A percentile compares a stretch with the other conserved stretches of the same genome.
Conservation (phyloP, 2,797 vertebrate species). For the Catharus ustulatus region DNA sequence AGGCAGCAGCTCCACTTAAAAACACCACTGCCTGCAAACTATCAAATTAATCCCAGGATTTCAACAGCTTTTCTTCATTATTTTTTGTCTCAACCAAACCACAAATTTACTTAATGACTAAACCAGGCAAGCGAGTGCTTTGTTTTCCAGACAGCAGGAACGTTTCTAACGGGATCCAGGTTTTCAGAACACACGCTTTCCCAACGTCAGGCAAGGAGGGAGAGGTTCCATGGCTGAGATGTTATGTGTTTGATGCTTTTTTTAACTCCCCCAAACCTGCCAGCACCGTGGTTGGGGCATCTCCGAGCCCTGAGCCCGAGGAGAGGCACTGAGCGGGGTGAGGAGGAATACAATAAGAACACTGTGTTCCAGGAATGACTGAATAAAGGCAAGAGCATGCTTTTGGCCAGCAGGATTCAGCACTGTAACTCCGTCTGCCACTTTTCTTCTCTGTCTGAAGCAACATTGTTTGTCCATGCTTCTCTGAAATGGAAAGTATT, state of each 20-base stretch:
- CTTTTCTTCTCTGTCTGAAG: constrained; percentile 61
- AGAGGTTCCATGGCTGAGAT: neutral
- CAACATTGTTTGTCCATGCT: constrained; percentile 38
- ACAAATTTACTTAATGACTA: constrained; percentile 74
- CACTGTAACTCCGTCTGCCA: neutral
- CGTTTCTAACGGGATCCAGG: constrained; percentile 60
- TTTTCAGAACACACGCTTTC: constrained; percentile 20
- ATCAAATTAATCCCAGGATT: constrained; percentile 69
- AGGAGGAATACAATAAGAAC: constrained; percentile 62
- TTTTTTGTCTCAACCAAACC: constrained; percentile 70
- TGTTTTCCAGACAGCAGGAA: constrained; percentile 65
- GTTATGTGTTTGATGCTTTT: neutral
- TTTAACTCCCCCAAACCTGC: neutral
- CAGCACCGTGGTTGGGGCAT: neutral
- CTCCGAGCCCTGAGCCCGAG: neutral
- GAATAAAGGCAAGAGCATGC: constrained; percentile 62
- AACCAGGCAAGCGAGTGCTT: constrained; percentile 58
- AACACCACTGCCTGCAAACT: constrained; percentile 55
- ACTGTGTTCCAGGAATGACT: constrained; percentile 64
- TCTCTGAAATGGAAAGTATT: constrained; percentile 69
- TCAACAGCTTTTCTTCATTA: constrained; percentile 79
- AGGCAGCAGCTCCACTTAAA: constrained; percentile 43
- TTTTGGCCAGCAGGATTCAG: constrained; percentile 43
- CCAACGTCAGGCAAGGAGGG: neutral
- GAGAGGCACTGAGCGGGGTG: neutral